phyloP scores from a whole-genome alignment of 2,113 vertebrate species.

The Oplegnathus fasciatus region DNA sequence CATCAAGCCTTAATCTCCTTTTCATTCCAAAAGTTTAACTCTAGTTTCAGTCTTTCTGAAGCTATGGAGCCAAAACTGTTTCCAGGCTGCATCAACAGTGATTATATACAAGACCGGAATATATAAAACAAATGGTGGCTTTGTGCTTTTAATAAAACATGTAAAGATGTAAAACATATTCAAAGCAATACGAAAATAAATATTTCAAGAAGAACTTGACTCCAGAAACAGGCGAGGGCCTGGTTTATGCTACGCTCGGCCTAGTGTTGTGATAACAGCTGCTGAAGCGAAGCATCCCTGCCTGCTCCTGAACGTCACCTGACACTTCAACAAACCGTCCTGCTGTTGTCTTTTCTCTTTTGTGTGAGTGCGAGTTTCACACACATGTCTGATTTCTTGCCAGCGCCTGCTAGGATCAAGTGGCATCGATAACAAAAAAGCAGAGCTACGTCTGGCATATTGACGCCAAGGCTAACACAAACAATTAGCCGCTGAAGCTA shows the following conservation, averaged over 20 bases:
- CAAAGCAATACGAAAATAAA: not conserved
- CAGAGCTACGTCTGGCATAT: not conserved
- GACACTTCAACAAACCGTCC: conserved; percentile 44
- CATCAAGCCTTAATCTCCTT: not conserved
- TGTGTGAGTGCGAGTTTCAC: not conserved
- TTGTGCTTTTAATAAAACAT: not conserved
- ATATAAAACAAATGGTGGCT: not conserved
- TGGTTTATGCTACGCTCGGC: not conserved
- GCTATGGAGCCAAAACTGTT: not conserved
- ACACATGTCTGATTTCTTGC: not conserved
- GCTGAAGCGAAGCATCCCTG: conserved; percentile 43
- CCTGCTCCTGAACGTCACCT: conserved; percentile 48
- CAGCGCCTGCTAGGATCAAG: not conserved
- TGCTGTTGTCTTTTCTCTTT: not conserved
- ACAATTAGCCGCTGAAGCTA: conserved; percentile 13
- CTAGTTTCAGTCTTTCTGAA: not conserved
- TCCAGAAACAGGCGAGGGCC: not conserved
- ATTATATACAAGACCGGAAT: not conserved
- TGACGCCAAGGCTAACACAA: not conserved
- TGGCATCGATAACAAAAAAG: conserved; percentile 22
- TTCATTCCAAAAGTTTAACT: conserved; percentile 1
- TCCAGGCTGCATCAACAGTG: not conserved
- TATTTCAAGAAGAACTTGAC: conserved; percentile 14
- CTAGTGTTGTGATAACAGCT: conserved; percentile 54
- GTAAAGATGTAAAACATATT: not conserved